These are phyloP conservation scores for Caenorhabditis sp. DNA, from an alignment of 2,888 invertebrate genomes.

Conservation along the genomic window DNA sequence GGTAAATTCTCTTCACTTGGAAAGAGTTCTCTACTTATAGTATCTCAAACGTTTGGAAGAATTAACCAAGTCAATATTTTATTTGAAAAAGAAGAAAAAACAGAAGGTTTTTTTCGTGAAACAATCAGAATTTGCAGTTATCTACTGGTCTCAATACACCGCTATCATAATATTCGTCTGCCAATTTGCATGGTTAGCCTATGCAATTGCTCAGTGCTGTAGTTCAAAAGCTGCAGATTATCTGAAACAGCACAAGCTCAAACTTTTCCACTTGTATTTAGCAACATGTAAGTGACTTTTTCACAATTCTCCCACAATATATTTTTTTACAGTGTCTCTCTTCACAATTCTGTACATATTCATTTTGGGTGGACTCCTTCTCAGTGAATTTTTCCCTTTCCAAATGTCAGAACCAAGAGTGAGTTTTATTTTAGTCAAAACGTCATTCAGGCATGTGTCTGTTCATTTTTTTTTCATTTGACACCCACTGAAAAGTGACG, in stretches of 20 bases:
- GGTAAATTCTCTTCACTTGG: too few relatives aligned
- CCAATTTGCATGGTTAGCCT: constrained; percentile 27
- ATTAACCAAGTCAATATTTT: too few relatives aligned
- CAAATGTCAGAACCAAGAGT: constrained; percentile 8
- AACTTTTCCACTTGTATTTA: constrained; percentile 17
- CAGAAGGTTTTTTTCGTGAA: too few relatives aligned
- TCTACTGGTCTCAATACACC: constrained; percentile 2
- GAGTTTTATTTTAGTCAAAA: background rate
- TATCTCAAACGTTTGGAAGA: too few relatives aligned
- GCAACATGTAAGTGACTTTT: constrained; percentile 15
- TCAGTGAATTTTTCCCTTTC: constrained; percentile 12
- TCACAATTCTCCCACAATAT: constrained; percentile 8
- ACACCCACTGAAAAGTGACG: background rate
- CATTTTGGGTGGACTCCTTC: background rate
- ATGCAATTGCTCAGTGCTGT: constrained; percentile 31
- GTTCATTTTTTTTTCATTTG: background rate
- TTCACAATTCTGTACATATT: constrained; percentile 14
- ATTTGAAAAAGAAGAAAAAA: too few relatives aligned
- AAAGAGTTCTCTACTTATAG: too few relatives aligned
- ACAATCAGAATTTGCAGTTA: constrained; percentile 6
- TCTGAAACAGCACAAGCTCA: constrained; percentile 3
- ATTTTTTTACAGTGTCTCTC: constrained; percentile 24
- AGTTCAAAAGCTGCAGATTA: constrained; percentile 14
- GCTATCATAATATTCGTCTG: constrained; percentile 11
- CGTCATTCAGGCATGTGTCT: background rate